Evolutionary conservation across 2,113 vertebrate species (phyloP).

Genomic region (Rhizomys pruinosus): DNA sequence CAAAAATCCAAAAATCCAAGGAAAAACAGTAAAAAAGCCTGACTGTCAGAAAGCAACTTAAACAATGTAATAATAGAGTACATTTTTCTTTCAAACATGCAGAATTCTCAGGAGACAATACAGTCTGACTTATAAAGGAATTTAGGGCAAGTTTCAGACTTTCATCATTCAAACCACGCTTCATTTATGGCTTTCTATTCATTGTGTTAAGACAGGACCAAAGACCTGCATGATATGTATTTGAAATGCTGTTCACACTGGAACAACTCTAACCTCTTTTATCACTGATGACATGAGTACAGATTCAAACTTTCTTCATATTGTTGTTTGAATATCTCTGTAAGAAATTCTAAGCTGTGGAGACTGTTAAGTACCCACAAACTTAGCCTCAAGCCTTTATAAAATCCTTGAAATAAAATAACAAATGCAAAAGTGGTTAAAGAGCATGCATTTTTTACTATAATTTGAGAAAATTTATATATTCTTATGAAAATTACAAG

Average conservation of each 20-base stretch:
- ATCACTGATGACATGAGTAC: not conserved
- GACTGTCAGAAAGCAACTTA: not conserved
- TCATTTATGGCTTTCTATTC: not conserved
- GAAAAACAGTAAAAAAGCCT: too few relatives aligned
- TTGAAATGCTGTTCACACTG: not conserved
- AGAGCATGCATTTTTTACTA: not conserved
- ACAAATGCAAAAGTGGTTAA: constrained; percentile 14
- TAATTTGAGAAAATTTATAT: constrained; percentile 17
- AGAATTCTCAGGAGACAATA: not conserved
- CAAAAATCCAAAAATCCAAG: too few relatives aligned
- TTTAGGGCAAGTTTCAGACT: not conserved
- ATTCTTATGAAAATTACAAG: too few relatives aligned
- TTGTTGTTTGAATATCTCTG: constrained; percentile 5
- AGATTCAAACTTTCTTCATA: not conserved
- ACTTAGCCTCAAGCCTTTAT: not conserved
- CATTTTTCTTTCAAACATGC: not conserved
- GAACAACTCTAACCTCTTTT: not conserved
- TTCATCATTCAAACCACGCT: not conserved
- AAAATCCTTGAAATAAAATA: not conserved
- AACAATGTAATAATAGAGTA: not conserved
- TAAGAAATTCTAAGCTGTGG: constrained; percentile 14
- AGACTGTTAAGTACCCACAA: not conserved
- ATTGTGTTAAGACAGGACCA: not conserved
- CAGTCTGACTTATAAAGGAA: not conserved
- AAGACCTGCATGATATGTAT: not conserved